Conservation (phyloP, 2,113 vertebrate genomes). For the Ailuropoda melanoleuca region DNA sequence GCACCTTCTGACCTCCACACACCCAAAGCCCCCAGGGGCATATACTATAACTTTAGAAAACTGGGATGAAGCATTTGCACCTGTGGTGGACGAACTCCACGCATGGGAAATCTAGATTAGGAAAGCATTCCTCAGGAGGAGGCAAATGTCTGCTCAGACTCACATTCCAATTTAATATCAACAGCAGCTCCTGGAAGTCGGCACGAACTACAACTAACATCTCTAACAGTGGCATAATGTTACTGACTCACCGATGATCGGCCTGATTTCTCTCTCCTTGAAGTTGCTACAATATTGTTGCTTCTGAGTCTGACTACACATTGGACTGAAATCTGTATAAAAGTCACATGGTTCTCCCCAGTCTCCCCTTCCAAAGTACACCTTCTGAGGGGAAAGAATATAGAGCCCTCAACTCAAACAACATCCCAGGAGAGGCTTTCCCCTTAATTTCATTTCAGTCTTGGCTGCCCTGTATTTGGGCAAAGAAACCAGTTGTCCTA, state of each 20-base stretch:
- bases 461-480: neutral
- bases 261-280: neutral
- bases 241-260: neutral
- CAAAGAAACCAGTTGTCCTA: neutral
- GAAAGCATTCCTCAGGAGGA: neutral
- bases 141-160: neutral
- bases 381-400: neutral
- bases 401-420: neutral
- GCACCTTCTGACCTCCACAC: neutral
- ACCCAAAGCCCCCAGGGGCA: neutral
- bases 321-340: neutral
- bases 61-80: neutral
- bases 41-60: neutral
- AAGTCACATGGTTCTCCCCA: neutral
- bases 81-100: neutral
- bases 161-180: neutral
- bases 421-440: neutral
- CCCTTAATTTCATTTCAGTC: neutral
- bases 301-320: neutral
- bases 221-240: fast-evolving
- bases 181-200: neutral
- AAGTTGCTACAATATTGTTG: neutral
- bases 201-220: neutral
- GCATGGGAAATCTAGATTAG: neutral
- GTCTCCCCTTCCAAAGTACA: neutral